A percentile compares a stretch with the other conserved stretches of the same genome.
These are phyloP conservation scores for Meiosimyza decipiens DNA, from an alignment of 2,888 invertebrate genomes.

Conservation along the genomic window DNA sequence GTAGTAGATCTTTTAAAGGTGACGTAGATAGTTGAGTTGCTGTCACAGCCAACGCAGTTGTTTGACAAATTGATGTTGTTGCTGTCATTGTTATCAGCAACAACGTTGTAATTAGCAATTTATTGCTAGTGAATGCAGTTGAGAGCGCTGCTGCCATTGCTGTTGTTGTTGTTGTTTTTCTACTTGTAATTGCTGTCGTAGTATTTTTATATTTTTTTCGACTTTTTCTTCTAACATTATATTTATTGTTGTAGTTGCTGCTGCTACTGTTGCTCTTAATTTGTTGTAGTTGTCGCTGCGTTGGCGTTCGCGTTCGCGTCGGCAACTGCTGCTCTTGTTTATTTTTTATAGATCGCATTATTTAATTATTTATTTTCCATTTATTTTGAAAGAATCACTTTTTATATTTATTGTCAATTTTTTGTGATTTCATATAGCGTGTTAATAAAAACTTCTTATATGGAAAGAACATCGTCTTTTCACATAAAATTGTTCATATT, in stretches of 20 bases:
- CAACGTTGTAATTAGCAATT: slow-evolving; percentile 29
- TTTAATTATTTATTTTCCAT: background rate
- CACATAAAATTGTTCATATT: too few relatives aligned
- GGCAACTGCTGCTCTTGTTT: slow-evolving; percentile 20
- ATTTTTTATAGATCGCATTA: slow-evolving; percentile 29
- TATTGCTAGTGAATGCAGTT: slow-evolving; percentile 19
- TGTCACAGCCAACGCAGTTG: slow-evolving; percentile 38
- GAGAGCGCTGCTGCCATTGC: slow-evolving; percentile 18
- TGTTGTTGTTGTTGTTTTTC: slow-evolving; percentile 24
- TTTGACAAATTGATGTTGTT: slow-evolving; percentile 39
- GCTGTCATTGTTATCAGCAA: slow-evolving; percentile 29
- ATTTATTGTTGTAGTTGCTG: slow-evolving; percentile 46
- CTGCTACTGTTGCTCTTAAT: slow-evolving; percentile 39
- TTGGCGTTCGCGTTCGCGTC: slow-evolving; percentile 3
- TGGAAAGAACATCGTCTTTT: too few relatives aligned
- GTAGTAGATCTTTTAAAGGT: slow-evolving; percentile 51
- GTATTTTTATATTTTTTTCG: slow-evolving; percentile 5
- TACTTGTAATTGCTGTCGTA: background rate
- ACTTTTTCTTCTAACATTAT: slow-evolving; percentile 40
- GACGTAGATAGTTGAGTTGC: slow-evolving; percentile 43
- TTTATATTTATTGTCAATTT: too few relatives aligned
- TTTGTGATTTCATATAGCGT: too few relatives aligned
- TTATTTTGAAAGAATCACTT: too few relatives aligned
- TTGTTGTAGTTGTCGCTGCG: slow-evolving; percentile 24
- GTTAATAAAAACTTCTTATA: too few relatives aligned